phyloP scores from a whole-genome alignment of 2,113 vertebrate species.

The Daboia siamensis region DNA sequence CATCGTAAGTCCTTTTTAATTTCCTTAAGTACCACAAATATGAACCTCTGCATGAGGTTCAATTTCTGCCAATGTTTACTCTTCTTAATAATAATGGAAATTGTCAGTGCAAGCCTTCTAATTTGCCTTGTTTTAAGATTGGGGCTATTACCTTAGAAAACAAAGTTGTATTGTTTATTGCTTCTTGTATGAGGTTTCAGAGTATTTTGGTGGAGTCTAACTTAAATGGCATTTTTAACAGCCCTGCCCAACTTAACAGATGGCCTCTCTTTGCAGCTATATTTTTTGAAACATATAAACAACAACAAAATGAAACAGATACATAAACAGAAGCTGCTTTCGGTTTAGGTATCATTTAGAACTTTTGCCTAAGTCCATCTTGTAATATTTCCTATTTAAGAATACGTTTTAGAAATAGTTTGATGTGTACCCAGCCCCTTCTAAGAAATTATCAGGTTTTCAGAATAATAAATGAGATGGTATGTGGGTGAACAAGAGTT shows the following conservation, averaged over 20 bases:
- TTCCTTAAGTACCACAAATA: not conserved
- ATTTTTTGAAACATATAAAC: not conserved
- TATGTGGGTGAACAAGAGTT: not conserved
- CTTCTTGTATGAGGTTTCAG: not conserved
- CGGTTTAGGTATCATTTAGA: not conserved
- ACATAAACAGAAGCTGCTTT: not conserved
- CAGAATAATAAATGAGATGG: not conserved
- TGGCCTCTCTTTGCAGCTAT: not conserved
- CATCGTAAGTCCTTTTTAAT: slow-evolving; percentile 83
- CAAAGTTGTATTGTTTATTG: not conserved
- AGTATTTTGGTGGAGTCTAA: not conserved
- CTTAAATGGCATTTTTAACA: not conserved
- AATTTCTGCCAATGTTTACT: not conserved
- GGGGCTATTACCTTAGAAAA: not conserved
- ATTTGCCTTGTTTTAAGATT: too few species aligned
- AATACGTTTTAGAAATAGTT: not conserved
- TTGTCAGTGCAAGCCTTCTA: too few species aligned
- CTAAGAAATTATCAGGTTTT: not conserved
- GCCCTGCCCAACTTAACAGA: not conserved
- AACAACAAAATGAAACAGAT: not conserved
- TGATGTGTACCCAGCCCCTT: not conserved
- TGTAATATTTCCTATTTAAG: not conserved
- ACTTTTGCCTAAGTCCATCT: not conserved
- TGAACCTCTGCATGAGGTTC: not conserved
- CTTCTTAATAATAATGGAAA: not conserved